Base-by-base conservation (phyloP, 2,113 vertebrate species). In the Daboia siamensis region DNA sequence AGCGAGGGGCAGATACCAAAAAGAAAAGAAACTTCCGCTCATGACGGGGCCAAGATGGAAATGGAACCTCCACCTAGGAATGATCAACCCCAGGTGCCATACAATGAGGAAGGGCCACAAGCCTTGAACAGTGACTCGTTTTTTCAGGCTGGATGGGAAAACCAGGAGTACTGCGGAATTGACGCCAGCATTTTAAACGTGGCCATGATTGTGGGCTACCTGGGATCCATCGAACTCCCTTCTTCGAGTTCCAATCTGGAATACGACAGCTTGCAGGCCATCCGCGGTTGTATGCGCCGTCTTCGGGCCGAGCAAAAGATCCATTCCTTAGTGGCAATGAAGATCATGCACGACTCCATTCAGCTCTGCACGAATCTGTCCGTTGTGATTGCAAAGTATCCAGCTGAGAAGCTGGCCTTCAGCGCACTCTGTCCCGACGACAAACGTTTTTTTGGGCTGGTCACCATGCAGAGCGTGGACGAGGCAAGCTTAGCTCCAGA, bases 221-320 rank as follows among this genome's bases (percentile, higher is more conserved):
- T 99, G 21, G 99, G 99, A 61, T 99, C 99, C 9, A 99, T 99
- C 0, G 99, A 99, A 86, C 97, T 99, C 26, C 99, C 99, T 21
- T 99, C 99, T 33, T 97, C 98, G 0, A 98, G 98, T 2, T 97
- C 97, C 0, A 99, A 97, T 96, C 95, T 99, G 90, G 99, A 99
- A 96, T 98, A 96, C 0, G 99, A 99, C 97, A 99, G 99, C 90
- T 94, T 99, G 94, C 99, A 99, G 94, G 99, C 99, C 90, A 99
- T 99, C 95, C 98, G 99, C 5, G 99, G 99, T 39, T 99, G 99
- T 96, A 99, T 99, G 98, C 98, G 99, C n/a, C 98, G 99, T 1
- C 96, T 99, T 61, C 96, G 99, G 87, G 99, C 99, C 0, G 99
- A 99, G 94, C 99, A 99, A 91, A 99, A 98, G 96, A 98, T 99